Evolutionary conservation across 1,140 invertebrate species (phyloP).

Genomic region (Meloidogyne exigua): DNA sequence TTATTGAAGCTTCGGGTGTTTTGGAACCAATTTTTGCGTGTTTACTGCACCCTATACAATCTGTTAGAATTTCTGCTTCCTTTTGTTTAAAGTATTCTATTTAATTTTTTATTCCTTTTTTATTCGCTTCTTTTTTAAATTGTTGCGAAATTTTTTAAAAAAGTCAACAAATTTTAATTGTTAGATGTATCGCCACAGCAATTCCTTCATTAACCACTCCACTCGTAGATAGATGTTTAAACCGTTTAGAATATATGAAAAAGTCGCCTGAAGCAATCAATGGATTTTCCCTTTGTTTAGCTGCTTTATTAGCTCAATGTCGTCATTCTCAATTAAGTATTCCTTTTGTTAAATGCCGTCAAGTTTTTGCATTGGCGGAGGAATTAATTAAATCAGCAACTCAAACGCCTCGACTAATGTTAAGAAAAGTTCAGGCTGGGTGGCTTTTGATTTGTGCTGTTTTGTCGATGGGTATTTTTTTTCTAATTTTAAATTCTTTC

Average conservation of each 20-base stretch:
- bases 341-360: conserved; percentile 76
- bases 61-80: conserved; percentile 84
- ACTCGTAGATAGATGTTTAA: conserved; percentile 76
- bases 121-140: background rate
- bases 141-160: no score
- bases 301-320: conserved; percentile 86
- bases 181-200: conserved; percentile 79
- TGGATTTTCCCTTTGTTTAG: conserved; percentile 88
- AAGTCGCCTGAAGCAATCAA: conserved; percentile 87
- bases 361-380: conserved; percentile 93
- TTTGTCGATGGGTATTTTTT: conserved; percentile 80
- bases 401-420: conserved; percentile 88
- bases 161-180: no score
- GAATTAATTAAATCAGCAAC: conserved; percentile 85
- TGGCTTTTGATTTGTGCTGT: conserved; percentile 95
- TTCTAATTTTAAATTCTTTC: background rate
- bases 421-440: conserved; percentile 90
- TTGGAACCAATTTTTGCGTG: conserved; percentile 75
- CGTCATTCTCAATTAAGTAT: conserved; percentile 84
- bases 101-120: background rate
- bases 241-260: conserved; percentile 74
- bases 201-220: conserved; percentile 89
- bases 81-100: conserved; percentile 77
- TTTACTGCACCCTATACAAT: conserved; percentile 85
- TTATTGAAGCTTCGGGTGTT: conserved; percentile 78